Base-by-base conservation (phyloP, 37 sponge, comb jelly and placozoan species). In the Geodia barretti region DNA sequence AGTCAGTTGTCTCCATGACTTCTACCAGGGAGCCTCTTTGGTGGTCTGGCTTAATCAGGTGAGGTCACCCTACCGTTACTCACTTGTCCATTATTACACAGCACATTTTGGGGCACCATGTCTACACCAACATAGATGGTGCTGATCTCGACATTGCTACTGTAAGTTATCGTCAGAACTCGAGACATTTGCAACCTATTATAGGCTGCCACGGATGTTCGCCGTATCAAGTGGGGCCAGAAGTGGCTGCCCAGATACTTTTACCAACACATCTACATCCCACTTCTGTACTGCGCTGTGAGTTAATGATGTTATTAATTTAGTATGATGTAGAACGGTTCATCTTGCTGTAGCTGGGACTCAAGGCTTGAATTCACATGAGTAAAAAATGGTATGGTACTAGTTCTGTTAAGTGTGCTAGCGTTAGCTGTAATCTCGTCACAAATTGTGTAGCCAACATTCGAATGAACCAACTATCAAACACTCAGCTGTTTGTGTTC, bases 1-100 rank as follows among this genome's bases (percentile, higher is more conserved):
- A 39, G 82, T 92, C 21, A 87, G 92, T 32, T 58, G 43, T 62
- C 79, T 85, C 4, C 92, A 97, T 63, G 95, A 96, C 62, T 86
- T 93, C 76, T 88, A 72, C 66, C 78, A 88, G n/a, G 97, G 97
- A 64, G 88, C 89, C 4, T 96, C 97, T 36, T 81, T 90, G 76
- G 82, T 84, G 17, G 72, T 71, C 1, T 97, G 97, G 97, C 88
- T 76, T 20, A 74, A 97, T 67, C 97, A 91, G 78, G 92, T 91
- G n/a, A 24, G 69, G 54, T 47, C 11, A 17, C 54, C 54, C 54
- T 47, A 7, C 54, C 54, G 14, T 14, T 47, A 47, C 21, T 29
- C 8, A 5, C 2, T 37, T 2, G 0, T 11, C 2, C 20, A 4
- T 64, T 9, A 14, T 17, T 47, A 14, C 14, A 47, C 81, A 89